These are phyloP conservation scores for Pollimyrus isidori DNA, from an alignment of 2,113 vertebrate genomes.

Conservation along the genomic window DNA sequence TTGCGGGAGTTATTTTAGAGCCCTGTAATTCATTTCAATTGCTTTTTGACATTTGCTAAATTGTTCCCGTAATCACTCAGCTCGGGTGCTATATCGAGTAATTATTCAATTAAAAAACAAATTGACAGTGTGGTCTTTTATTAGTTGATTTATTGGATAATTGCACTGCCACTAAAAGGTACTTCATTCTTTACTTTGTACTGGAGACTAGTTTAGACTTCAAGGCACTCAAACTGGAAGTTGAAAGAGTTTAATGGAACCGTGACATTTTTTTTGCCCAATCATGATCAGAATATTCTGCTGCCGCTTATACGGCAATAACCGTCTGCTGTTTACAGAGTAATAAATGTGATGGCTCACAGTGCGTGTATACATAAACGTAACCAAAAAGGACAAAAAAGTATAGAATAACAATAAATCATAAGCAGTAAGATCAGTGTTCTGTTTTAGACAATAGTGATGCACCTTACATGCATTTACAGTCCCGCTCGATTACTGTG, in stretches of 20 bases:
- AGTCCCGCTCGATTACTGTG: background rate
- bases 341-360: background rate
- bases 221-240: slow-evolving; percentile 29
- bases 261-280: background rate
- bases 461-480: background rate
- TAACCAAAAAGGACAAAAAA: background rate
- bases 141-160: slow-evolving; percentile 79
- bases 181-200: slow-evolving; percentile 69
- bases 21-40: slow-evolving; percentile 88
- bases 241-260: slow-evolving; percentile 3
- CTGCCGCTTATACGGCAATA: background rate
- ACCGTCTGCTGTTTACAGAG: background rate
- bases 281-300: background rate
- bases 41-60: slow-evolving; percentile 93
- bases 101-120: slow-evolving; percentile 91
- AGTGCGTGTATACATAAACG: background rate
- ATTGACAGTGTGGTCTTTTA: slow-evolving; percentile 82
- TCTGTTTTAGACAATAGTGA: background rate
- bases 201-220: slow-evolving; percentile 22
- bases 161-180: slow-evolving; percentile 76
- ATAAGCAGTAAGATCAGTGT: background rate
- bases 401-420: background rate
- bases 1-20: slow-evolving; percentile 74
- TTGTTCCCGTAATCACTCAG: slow-evolving; percentile 73
- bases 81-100: slow-evolving; percentile 74